Evolutionary conservation across 2,113 vertebrate genomes (phyloP), one percentile per base, ranked within the genome.

Genomic region (Hippoglossus stenolepis): DNA sequence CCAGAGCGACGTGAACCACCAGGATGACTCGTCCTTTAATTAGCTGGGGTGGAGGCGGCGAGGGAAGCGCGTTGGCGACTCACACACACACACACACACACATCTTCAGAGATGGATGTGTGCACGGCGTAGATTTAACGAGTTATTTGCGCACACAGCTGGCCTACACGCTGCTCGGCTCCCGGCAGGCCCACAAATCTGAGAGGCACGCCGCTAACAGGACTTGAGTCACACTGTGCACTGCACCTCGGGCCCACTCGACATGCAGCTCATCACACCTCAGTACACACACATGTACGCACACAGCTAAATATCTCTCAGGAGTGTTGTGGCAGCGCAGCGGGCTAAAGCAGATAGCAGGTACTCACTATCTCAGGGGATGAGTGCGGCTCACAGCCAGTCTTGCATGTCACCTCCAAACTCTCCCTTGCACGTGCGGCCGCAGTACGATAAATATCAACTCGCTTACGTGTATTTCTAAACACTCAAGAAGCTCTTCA

Each of bases 181-280:
- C 70, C 65, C 13, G 1, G 77, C 58, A 62, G 73, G 28, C 58
- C 79, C 73, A 70, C 76, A 72, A 78, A 77, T 83, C 79, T 79
- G 62, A 75, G 65, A 72, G 67, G 40, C 77, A 49, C 24, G 54
- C 58, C 65, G 68, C 75, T 83, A 85, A 83, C 76, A 24, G 76
- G 65, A 66, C 54, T 17, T 17, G 85, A 89, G 73, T 87, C 83
- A 86, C 72, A 66, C 65, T 70, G 73, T 70, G 75, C 75, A 75
- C 62, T 43, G 77, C 82, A 79, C 60, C 73, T 38, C 17, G 2
- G 65, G 80, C 78, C 75, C 85, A 84, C 77, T 75, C 77, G 73
- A 82, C 77, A 77, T 56, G 45, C 49, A 75, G 66, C 47, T 74
- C 82, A 79, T 80, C 79, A 68, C 72, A 89, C 59, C 49, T 74